Evolutionary conservation across 2,888 invertebrate genomes (phyloP), one percentile per base, ranked within the genome.

Genomic region (Netelia virgata): DNA sequence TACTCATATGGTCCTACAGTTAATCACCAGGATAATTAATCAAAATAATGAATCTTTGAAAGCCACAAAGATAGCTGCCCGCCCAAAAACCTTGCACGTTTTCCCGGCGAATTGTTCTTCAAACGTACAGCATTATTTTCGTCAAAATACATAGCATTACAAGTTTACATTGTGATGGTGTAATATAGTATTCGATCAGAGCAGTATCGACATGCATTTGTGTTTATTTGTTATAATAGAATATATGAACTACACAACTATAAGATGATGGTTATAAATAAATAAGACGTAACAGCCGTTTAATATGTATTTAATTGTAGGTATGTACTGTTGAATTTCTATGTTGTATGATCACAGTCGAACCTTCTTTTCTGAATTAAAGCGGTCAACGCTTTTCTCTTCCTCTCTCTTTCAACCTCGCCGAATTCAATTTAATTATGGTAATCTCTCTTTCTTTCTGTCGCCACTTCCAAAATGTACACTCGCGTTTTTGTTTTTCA

Each of bases 201-300:
- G 59, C 70, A 43, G 73, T 55, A 66, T 69, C 41, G n/a, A 61
- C 83, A 82, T 86, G 78, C 82, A 61, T 80, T 28, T 53, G 84
- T 41, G 86, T 89, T 86, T 88, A 88, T 85, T 85, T 68, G 77
- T 74, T 50, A 64, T 68, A n/a, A 74, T 73, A 77, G 36, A 74
- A 18, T 57, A 57, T 16, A 18, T 9, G 79, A 85, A 69, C 69
- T 82, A 69, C 76, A 80, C 66, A 72, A 68, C 81, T 83, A 84
- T 80, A 83, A 61, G 55, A 85, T 50, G 55, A 85, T 50, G 16
- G 75, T 75, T 75, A 74, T 73, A 68, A 81, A 77, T 77, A 81
- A 74, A 64, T 77, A 81, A 47, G 53, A 77, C 84, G 84, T 84
- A 64, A 81, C 84, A 81, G 84, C 81, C 84, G 84, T 81, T 78